phyloP scores from a whole-genome alignment of 2,797 vertebrate species.

The Podargus strigoides region DNA sequence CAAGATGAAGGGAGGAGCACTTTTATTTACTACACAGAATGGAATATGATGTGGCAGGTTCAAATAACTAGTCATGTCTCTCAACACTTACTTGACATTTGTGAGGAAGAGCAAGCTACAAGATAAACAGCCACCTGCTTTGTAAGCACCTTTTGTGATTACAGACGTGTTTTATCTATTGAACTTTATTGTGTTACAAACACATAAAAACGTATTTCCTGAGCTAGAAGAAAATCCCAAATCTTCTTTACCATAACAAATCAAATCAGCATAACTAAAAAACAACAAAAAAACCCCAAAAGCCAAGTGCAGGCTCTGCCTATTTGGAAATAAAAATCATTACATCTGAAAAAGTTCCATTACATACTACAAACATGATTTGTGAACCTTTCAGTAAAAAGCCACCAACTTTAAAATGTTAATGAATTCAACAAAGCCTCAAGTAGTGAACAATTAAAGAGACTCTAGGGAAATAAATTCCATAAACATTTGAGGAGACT shows the following conservation, averaged over 20 bases:
- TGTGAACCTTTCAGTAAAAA: neutral
- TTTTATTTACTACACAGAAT: constrained; percentile 68
- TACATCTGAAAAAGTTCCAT: neutral
- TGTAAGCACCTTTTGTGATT: neutral
- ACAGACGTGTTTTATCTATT: neutral
- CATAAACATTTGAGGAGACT: neutral
- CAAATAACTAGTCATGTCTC: neutral
- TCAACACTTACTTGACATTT: neutral
- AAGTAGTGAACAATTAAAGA: neutral
- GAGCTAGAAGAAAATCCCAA: neutral
- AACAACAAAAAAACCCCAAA: neutral
- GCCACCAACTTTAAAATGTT: neutral
- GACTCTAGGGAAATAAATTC: neutral
- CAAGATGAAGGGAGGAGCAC: constrained; percentile 70
- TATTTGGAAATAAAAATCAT: neutral
- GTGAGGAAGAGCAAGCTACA: neutral
- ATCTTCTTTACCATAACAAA: neutral
- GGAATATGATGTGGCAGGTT: constrained; percentile 58
- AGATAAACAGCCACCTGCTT: constrained; percentile 46
- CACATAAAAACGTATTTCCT: neutral
- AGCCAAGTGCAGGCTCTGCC: neutral
- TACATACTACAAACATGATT: neutral
- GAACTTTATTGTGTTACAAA: neutral
- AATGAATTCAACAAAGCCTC: neutral
- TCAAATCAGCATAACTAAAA: neutral